Evolutionary conservation across 2,888 invertebrate species (phyloP).

Genomic region (Hymenopus coronatus): DNA sequence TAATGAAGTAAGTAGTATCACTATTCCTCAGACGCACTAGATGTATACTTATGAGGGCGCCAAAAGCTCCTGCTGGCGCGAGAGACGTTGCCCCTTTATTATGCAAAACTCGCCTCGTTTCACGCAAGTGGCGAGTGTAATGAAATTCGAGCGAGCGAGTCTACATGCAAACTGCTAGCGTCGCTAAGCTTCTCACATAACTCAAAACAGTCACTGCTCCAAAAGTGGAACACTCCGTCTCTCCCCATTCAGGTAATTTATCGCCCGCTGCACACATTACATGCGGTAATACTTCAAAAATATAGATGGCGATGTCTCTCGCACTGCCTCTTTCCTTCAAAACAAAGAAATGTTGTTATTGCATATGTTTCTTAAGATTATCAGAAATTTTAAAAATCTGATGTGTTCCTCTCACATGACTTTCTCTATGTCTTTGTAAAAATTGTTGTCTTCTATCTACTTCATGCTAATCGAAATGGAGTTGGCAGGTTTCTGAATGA

Average conservation of each 20-base stretch:
- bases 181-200: background rate
- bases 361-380: no score
- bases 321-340: no score
- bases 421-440: no score
- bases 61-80: background rate
- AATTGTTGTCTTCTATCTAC: no score
- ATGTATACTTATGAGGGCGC: background rate
- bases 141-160: background rate
- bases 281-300: background rate
- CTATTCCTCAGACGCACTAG: no score
- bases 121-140: background rate
- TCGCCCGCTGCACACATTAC: background rate
- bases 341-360: no score
- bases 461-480: no score
- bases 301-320: background rate
- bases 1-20: no score
- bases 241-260: background rate
- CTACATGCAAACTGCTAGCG: background rate
- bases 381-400: no score
- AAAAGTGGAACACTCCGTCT: background rate
- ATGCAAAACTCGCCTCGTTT: background rate
- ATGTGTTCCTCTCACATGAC: no score
- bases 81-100: background rate
- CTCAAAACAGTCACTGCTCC: background rate
- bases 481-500: no score